Evolutionary conservation across 1,140 invertebrate genomes (phyloP).

Genomic region (Teleogryllus occipitalis): DNA sequence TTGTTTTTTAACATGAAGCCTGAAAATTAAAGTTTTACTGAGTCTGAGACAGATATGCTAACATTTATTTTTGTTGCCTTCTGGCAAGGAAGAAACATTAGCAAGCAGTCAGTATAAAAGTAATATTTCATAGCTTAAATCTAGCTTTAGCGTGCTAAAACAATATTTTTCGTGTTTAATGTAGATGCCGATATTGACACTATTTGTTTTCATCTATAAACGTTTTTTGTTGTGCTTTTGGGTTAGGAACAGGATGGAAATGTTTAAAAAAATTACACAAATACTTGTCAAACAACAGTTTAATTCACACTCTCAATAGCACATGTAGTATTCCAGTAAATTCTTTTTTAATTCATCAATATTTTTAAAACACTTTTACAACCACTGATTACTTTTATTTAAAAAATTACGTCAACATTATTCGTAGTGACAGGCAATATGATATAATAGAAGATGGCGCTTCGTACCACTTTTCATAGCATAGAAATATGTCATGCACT

Average conservation of each 20-base stretch:
- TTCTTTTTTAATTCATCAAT: not conserved
- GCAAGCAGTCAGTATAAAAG: no score
- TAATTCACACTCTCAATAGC: not conserved
- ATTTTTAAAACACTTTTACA: conserved; percentile 1
- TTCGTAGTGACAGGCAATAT: not conserved
- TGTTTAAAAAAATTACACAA: not conserved
- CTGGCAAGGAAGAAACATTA: no score
- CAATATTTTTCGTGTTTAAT: no score
- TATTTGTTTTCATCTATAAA: no score
- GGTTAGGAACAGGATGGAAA: not conserved
- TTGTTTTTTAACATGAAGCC: no score
- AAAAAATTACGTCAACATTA: conserved; percentile 6
- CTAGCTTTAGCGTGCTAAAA: no score
- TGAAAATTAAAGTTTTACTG: no score
- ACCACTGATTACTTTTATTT: not conserved
- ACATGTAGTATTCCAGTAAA: not conserved
- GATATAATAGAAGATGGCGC: not conserved
- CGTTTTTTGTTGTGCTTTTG: not conserved
- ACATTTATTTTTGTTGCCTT: no score
- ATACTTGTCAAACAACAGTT: not conserved
- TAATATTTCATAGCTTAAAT: no score
- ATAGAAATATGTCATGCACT: not conserved
- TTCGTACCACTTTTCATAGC: not conserved
- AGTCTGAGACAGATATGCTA: no score
- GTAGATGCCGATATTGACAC: no score